Conservation (phyloP, 2,797 vertebrate species). For the Limnodromus scolopaceus region DNA sequence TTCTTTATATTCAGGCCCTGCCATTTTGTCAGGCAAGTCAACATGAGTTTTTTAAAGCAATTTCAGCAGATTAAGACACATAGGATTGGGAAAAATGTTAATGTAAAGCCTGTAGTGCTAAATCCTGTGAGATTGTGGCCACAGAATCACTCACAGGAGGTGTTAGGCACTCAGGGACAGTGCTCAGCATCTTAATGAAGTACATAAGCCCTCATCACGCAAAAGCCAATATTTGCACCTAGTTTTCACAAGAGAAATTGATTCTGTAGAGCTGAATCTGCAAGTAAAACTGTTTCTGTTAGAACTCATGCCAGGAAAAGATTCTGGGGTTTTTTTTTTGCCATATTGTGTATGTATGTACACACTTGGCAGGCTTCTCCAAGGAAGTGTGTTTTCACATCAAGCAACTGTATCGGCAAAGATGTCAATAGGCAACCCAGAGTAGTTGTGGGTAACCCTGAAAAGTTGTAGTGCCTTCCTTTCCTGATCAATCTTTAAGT, state of each 20-base stretch:
- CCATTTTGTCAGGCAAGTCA: background rate
- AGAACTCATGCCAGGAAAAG: background rate
- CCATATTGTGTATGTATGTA: background rate
- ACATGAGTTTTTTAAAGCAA: constrained; percentile 20
- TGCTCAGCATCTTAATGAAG: constrained; percentile 60
- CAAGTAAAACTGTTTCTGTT: constrained; percentile 24
- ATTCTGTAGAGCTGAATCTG: constrained; percentile 29
- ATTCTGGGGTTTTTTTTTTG: background rate
- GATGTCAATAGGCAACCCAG: background rate
- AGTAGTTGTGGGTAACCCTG: background rate
- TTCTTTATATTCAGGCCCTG: background rate
- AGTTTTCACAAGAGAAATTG: constrained; percentile 50
- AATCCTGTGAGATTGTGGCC: background rate
- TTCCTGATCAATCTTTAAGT: background rate
- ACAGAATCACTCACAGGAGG: constrained; percentile 26
- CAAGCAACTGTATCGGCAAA: background rate
- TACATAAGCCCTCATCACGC: constrained; percentile 33
- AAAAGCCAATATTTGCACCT: constrained; percentile 57
- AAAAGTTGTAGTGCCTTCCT: background rate
- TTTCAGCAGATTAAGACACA: constrained; percentile 21
- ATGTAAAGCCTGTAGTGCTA: background rate
- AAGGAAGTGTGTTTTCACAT: background rate
- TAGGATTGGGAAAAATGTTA: background rate
- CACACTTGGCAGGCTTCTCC: background rate
- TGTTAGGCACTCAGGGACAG: background rate